A percentile compares a stretch with the other conserved stretches of the same genome.
These are phyloP conservation scores for Leucoptera coffeella DNA, from an alignment of 2,888 invertebrate genomes.

Conservation along the genomic window DNA sequence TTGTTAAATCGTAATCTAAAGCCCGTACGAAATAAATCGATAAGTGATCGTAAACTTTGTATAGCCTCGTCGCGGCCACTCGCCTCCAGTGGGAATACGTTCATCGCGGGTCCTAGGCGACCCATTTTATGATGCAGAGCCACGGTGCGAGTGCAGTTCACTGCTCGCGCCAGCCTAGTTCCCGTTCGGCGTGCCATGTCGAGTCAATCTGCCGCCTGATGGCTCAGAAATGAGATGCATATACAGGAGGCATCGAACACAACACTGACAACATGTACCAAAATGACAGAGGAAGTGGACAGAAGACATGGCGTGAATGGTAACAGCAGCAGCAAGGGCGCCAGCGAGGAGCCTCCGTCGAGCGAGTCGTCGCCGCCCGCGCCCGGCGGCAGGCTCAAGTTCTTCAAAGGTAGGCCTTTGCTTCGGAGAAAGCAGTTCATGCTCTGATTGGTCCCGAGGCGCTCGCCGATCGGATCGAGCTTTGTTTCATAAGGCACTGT, in stretches of 20 bases:
- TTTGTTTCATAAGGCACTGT: slow-evolving; percentile 38
- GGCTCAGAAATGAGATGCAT: slow-evolving; percentile 60
- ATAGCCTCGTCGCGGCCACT: no score
- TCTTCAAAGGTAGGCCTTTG: slow-evolving; percentile 62
- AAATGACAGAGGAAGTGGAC: slow-evolving; percentile 61
- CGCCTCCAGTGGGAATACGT: no score
- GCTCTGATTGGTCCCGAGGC: no score
- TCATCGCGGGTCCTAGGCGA: no score
- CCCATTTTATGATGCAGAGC: no score
- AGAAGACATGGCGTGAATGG: slow-evolving; percentile 68
- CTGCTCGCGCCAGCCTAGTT: slow-evolving; percentile 20
- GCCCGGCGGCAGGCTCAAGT: slow-evolving; percentile 71
- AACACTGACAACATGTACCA: slow-evolving; percentile 68
- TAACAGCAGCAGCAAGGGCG: slow-evolving; percentile 56
- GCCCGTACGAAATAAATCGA: slow-evolving; percentile 6
- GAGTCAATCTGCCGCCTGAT: slow-evolving; percentile 42
- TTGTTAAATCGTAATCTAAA: no score
- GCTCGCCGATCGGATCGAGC: no score
- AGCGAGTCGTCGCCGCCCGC: slow-evolving; percentile 30
- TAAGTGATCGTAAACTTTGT: no score
- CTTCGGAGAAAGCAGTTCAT: slow-evolving; percentile 45
- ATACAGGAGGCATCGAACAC: slow-evolving; percentile 58
- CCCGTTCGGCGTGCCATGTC: slow-evolving; percentile 42
- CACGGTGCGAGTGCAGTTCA: slow-evolving; percentile 24
- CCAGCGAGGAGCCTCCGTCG: slow-evolving; percentile 40